These are phyloP conservation scores for Athene noctua DNA, from an alignment of 2,113 vertebrate genomes.

Conservation along the genomic window DNA sequence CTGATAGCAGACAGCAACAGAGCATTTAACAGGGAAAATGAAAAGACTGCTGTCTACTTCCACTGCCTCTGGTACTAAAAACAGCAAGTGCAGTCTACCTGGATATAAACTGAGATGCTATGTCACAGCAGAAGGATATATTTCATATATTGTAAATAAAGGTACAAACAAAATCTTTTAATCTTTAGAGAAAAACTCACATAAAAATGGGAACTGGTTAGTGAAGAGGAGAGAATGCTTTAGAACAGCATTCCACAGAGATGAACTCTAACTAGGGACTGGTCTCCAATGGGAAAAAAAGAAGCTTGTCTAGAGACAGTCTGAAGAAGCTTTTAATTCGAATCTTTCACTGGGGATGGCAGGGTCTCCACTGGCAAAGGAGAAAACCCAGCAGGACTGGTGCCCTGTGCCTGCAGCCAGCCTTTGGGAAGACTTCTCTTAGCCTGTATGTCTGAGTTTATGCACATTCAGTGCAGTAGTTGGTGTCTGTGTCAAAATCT, in stretches of 20 bases:
- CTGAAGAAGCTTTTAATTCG: background rate
- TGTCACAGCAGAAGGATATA: background rate
- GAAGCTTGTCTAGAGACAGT: background rate
- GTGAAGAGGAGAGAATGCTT: background rate
- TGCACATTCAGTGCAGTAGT: background rate
- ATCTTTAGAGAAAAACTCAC: background rate
- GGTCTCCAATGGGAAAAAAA: background rate
- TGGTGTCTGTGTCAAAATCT: background rate
- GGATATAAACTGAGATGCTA: background rate
- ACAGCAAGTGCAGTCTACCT: fast-evolving
- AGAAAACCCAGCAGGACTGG: background rate
- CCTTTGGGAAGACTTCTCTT: background rate
- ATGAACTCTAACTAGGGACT: background rate
- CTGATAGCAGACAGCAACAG: background rate
- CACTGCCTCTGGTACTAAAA: background rate
- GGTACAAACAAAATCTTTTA: background rate
- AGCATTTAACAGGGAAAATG: background rate
- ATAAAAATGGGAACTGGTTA: background rate
- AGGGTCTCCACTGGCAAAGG: background rate
- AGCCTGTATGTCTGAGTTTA: background rate
- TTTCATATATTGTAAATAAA: background rate
- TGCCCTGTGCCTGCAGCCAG: background rate
- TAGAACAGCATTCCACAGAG: background rate
- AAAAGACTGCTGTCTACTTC: background rate
- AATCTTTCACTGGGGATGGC: background rate